These are phyloP conservation scores for Choristoneura rosaceana DNA, from an alignment of 2,888 invertebrate genomes.

Conservation along the genomic window DNA sequence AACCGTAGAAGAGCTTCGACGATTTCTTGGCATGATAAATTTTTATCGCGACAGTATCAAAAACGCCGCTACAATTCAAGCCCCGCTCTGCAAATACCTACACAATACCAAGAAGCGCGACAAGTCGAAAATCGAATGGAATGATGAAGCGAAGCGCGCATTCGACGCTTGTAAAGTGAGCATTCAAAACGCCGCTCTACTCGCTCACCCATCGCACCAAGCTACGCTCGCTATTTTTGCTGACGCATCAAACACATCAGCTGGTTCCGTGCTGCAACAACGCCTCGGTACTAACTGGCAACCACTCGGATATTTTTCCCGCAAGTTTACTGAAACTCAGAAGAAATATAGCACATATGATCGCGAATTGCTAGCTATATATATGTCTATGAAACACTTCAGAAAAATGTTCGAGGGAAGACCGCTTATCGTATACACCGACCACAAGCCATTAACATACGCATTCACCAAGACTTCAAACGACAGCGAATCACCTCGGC, in stretches of 20 bases:
- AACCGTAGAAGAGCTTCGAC: conserved; percentile 33
- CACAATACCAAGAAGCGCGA: not conserved
- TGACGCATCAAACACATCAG: not conserved
- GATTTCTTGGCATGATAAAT: conserved; percentile 47
- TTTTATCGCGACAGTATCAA: conserved; percentile 52
- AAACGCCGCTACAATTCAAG: conserved; percentile 51
- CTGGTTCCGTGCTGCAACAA: not conserved
- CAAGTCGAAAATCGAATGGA: not conserved
- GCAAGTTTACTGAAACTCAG: not conserved
- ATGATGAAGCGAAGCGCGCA: not conserved
- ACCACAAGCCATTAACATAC: not conserved
- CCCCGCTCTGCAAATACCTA: conserved; percentile 41
- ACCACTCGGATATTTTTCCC: not conserved
- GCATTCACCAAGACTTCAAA: too few species aligned
- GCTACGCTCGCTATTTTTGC: not conserved
- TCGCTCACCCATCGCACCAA: not conserved
- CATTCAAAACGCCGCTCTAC: not conserved
- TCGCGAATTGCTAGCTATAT: not conserved
- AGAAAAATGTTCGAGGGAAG: not conserved
- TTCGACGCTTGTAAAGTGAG: not conserved
- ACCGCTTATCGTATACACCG: not conserved
- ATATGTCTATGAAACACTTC: not conserved
- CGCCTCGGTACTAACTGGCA: not conserved
- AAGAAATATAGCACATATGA: not conserved
- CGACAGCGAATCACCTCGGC: too few species aligned